Evolutionary conservation across 2,113 vertebrate species (phyloP), one percentile per base, ranked within the genome.

Genomic region (Xenotilapia flavipinnis): DNA sequence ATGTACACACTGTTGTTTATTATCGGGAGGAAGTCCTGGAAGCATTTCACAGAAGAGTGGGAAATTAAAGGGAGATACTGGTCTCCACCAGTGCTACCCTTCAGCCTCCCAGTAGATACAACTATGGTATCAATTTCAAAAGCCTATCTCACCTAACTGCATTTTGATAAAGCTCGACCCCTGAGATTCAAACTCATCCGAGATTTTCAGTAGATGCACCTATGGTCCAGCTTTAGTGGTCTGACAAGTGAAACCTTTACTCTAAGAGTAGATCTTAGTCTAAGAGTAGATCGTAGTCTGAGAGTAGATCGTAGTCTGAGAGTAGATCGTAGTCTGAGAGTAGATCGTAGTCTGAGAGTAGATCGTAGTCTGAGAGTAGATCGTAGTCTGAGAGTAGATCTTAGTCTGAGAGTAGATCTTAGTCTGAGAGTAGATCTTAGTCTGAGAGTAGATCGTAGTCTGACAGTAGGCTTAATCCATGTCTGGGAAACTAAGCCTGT

Each of bases 201-300:
- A 36, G 60, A 65, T 65, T 0, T 65, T 65, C 31, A 65, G 60
- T n/a, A 36, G 31, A 62, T n/a, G 31, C 60, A 65, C 31, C 17
- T 65, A 12, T 12, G 31, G 31, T 36, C 31, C 60, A 65, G 9
- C 60, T 65, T 65, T 6, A 65, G 17, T 36, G 17, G 17, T 7
- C 60, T 7, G 6, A 62, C 17, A 62, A 5, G 31, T 36, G 17
- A 62, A 62, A 62, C 58, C 2, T 65, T 65, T 65, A 36, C 2
- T 62, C 17, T 3, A 0, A 5, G 15, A 19, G 7, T 6, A 21
- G n/a, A 42, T 2, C 0, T 0, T 45, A n/a, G 17, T 47, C 14
- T 1, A 0, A 0, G 6, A 45, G 6, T 2, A 45, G 42, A 45
- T 1, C 0, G 0, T 45, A 45, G 42, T 45, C 5, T 6, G 0